phyloP scores from a whole-genome alignment of 2,797 vertebrate genomes.

The Leuciscus waleckii region DNA sequence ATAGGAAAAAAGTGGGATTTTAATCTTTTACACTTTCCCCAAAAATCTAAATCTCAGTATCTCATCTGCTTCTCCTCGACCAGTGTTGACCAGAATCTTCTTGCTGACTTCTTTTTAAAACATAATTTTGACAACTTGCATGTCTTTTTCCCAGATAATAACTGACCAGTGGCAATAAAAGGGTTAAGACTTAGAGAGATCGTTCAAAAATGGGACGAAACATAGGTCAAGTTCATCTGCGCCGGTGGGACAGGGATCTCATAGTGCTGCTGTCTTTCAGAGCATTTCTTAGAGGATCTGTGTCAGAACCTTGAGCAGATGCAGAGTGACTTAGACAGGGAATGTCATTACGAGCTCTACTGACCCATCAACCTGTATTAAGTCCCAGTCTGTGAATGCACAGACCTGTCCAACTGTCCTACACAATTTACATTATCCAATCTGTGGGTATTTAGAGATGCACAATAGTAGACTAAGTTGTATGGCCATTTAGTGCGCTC shows the following conservation, averaged over 20 bases:
- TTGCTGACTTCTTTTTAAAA: not conserved
- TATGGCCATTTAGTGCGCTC: not conserved
- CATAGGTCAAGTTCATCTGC: not conserved
- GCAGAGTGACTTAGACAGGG: constrained; percentile 38
- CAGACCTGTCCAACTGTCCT: constrained; percentile 41
- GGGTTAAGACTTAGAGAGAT: not conserved
- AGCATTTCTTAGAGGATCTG: constrained; percentile 42
- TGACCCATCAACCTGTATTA: constrained; percentile 32
- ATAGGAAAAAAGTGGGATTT: not conserved
- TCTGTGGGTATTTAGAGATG: not conserved
- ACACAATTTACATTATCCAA: not conserved
- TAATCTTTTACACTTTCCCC: not conserved
- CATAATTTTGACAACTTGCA: not conserved
- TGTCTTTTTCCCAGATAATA: not conserved
- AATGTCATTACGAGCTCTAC: constrained; percentile 54
- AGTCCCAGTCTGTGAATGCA: constrained; percentile 24
- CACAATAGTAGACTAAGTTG: not conserved
- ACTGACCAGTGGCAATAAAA: not conserved
- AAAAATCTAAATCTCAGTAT: not conserved
- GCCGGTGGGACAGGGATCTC: constrained; percentile 2
- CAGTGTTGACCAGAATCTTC: not conserved
- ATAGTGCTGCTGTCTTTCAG: constrained; percentile 9
- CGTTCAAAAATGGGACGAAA: not conserved
- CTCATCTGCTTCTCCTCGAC: not conserved
- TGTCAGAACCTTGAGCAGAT: constrained; percentile 47